Evolutionary conservation across 2,113 vertebrate species (phyloP).

Genomic region (Argyrosomus japonicus): DNA sequence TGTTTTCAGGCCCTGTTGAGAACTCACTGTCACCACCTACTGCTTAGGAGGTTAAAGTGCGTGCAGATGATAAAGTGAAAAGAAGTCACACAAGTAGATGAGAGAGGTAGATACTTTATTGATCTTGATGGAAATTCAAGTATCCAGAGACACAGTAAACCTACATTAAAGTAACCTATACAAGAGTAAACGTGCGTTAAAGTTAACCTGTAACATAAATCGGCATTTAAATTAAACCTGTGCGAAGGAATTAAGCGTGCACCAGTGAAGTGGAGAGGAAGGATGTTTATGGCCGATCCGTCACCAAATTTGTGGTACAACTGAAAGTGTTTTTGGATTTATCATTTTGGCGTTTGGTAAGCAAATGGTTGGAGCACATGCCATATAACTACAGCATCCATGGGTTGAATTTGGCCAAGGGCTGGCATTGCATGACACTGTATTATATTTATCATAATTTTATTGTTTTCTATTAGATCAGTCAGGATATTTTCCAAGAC

Average conservation of each 20-base stretch:
- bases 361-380: too few species aligned
- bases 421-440: neutral
- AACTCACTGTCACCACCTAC: slow-evolving; percentile 53
- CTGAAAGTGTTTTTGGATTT: neutral
- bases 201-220: too few species aligned
- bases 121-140: too few species aligned
- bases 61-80: neutral
- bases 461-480: neutral
- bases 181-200: too few species aligned
- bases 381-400: neutral
- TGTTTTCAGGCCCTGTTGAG: neutral
- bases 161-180: too few species aligned
- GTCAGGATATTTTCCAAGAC: neutral
- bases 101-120: too few species aligned
- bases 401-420: neutral
- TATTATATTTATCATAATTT: too few species aligned
- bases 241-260: too few species aligned
- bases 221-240: too few species aligned
- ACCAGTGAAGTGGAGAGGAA: too few species aligned
- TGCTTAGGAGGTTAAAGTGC: slow-evolving; percentile 45
- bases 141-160: too few species aligned
- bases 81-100: neutral
- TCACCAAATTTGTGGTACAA: neutral
- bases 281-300: neutral
- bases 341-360: neutral